Conservation (phyloP, 2,797 vertebrate species). For the Synanceia verrucosa region DNA sequence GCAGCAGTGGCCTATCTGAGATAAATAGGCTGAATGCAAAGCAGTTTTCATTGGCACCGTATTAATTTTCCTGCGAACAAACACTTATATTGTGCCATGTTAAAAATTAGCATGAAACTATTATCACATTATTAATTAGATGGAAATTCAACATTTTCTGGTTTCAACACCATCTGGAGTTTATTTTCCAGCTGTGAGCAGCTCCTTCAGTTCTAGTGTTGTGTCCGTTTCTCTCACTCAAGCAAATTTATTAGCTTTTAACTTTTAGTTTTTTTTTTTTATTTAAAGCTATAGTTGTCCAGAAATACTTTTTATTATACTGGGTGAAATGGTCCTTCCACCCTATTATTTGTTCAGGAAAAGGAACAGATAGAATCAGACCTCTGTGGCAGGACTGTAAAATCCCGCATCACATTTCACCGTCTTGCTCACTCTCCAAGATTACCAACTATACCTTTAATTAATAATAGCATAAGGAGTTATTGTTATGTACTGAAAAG, state of each 20-base stretch:
- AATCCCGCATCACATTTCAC: too few relatives aligned
- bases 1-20: not conserved
- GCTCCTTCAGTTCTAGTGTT: not conserved
- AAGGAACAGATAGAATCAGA: too few relatives aligned
- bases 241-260: not conserved
- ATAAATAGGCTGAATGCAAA: not conserved
- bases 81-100: not conserved
- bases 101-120: not conserved
- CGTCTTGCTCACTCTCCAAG: too few relatives aligned
- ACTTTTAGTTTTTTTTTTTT: too few relatives aligned
- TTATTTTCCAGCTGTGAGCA: not conserved
- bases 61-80: not conserved
- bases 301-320: too few relatives aligned
- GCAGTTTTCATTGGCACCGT: not conserved
- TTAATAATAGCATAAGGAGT: not conserved
- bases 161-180: not conserved
- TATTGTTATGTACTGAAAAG: not conserved
- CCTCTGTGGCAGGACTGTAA: too few relatives aligned
- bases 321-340: too few relatives aligned
- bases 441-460: too few relatives aligned
- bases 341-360: too few relatives aligned
- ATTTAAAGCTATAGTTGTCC: too few relatives aligned
- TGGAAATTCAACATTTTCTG: not conserved
- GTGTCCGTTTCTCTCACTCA: too few relatives aligned
- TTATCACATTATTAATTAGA: not conserved